Base-by-base conservation (phyloP, 2,888 invertebrate genomes). In the Catotricha subobsoleta region DNA sequence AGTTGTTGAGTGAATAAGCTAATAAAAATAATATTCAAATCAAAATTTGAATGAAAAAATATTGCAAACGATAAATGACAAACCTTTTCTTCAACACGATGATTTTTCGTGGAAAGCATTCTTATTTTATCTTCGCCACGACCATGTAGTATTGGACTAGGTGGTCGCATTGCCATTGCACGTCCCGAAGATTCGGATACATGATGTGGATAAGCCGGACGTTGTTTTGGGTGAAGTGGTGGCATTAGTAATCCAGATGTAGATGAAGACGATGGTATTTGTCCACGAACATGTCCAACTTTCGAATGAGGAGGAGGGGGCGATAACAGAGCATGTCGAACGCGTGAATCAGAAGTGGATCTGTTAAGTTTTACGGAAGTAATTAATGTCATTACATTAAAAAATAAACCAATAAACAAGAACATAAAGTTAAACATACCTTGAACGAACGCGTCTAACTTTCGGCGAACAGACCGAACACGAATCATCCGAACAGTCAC, bases 401-500 rank as follows among this genome's bases (percentile, higher is more conserved):
- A n/a, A n/a, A n/a, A n/a, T n/a, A n/a, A n/a, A n/a, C n/a, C n/a
- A n/a, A n/a, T n/a, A n/a, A n/a, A n/a, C n/a, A n/a, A n/a, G n/a
- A n/a, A n/a, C n/a, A n/a, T n/a, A n/a, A n/a, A n/a, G n/a, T 20
- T 23, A 38, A 29, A 44, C 51, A 53, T 50, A 62, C 61, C 61
- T 56, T 46, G 62, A 62, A 51, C 59, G 56, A 44, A 52, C 59
- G 42, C 49, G 48, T 44, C 53, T 55, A 51, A 57, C 57, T 64
- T 57, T 72, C 6, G 80, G 80, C 1, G 82, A 81, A 55, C 84
- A 84, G 1, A 84, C 80, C 0, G 83, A 83, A 53, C 84, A 84
- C 0, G 82, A 82, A 53, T 81, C 80, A 52, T 83, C 83, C 0
- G 83, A 82, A 54, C 84, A 84, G 49, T 80, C 81, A 64, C 81